A percentile compares a stretch with the other conserved stretches of the same genome.
phyloP scores from a whole-genome alignment of 2,113 vertebrate species.

The Mesitornis unicolor region DNA sequence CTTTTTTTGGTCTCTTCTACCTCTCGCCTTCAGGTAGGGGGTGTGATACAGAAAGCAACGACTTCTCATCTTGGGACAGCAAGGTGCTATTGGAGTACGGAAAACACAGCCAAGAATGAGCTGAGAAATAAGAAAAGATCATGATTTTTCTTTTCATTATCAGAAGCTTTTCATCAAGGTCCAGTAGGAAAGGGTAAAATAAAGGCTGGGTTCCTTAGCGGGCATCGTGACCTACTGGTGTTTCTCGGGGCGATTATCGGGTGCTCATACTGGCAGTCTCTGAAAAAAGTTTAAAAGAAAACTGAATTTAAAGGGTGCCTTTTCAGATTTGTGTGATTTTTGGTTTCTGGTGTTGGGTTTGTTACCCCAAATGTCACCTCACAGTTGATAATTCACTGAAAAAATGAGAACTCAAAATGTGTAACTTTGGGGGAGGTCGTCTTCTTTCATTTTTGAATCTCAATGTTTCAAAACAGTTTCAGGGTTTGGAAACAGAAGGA shows the following conservation, averaged over 20 bases:
- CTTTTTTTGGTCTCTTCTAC: not conserved
- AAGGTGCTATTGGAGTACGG: not conserved
- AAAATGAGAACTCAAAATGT: not conserved
- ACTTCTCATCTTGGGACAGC: not conserved
- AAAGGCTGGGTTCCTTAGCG: not conserved
- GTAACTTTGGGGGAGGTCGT: not conserved
- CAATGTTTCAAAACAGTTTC: not conserved
- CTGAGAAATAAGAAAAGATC: not conserved
- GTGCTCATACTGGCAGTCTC: accelerated
- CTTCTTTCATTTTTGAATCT: not conserved
- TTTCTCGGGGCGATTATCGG: not conserved
- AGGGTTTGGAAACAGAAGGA: not conserved
- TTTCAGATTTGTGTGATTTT: not conserved
- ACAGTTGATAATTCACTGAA: not conserved
- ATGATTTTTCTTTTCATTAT: not conserved
- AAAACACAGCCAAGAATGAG: not conserved
- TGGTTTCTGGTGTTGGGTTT: not conserved
- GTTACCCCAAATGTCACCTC: not conserved
- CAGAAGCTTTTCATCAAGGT: not conserved
- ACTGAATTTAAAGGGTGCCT: not conserved
- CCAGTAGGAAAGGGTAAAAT: not conserved
- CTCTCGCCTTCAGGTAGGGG: not conserved
- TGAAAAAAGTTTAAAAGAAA: not conserved
- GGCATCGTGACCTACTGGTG: not conserved
- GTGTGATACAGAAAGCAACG: not conserved